Base-by-base conservation (phyloP, 1,140 invertebrate genomes). In the Neodiprion pinetum region DNA sequence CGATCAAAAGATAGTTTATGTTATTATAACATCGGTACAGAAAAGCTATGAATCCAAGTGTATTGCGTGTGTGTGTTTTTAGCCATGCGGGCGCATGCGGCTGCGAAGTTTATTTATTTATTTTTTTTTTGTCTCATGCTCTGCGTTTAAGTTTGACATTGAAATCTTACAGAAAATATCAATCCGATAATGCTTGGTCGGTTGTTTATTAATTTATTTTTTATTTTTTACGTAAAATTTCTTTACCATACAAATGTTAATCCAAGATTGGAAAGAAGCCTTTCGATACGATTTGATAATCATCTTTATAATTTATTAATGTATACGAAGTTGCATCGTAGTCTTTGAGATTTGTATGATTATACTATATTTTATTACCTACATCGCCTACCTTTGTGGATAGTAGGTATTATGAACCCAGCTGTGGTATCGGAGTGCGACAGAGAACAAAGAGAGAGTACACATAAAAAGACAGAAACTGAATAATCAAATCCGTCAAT, bases 321-420 rank as follows among this genome's bases (percentile, higher is more conserved):
- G 50, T 53, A 14, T 53, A 14, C n/a, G n/a, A 53, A 53, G 10
- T 1, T 53, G 50, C n/a, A 14, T 53, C 10, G n/a, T 10, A 21
- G n/a, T 53, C 50, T 53, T n/a, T n/a, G 50, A 53, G 10, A 14
- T 53, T 53, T 10, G n/a, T 53, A 53, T n/a, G 50, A 53, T 53
- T 11, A 53, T 53, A 53, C n/a, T 53, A 53, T 53, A 53, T 68
- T 11, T 70, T 72, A 48, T 70, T 74, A 78, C 70, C 77, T 84
- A 81, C 77, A 69, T 82, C 77, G 86, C 88, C 83, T 90, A 89
- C 88, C 88, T 89, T 87, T 87, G 76, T 83, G 81, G 82, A 88
- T 87, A 81, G 81, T 82, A 84, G 88, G 88, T 85, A 89, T 88
- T 83, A 88, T 80, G 82, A 88, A 89, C 84, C 85, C 87, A 81